Conservation (phyloP, 2,113 vertebrate species). For the Syngnathus typhle region DNA sequence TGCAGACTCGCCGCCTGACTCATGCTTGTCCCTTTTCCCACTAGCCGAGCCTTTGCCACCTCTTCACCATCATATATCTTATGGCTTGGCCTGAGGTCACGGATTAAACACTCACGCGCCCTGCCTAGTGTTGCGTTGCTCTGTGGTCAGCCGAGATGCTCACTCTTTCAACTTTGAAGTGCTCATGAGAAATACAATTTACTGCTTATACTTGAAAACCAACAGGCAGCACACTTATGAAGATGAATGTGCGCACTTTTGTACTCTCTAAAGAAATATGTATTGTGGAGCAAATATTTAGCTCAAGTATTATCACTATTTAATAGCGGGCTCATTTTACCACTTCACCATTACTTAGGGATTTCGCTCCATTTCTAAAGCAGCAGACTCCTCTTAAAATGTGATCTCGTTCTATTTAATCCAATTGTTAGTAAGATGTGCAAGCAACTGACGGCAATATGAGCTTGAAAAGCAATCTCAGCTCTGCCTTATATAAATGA, state of each 20-base stretch:
- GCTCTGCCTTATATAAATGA: conserved; percentile 23
- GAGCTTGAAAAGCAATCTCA: conserved; percentile 16
- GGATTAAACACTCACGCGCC: conserved; percentile 60
- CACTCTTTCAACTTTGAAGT: conserved; percentile 45
- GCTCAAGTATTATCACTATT: conserved; percentile 1
- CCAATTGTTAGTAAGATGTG: conserved; percentile 1
- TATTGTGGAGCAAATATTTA: conserved; percentile 9
- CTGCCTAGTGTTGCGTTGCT: conserved; percentile 50
- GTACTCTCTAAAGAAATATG: conserved; percentile 15
- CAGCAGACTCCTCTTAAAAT: not conserved
- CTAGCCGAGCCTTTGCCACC: conserved; percentile 65
- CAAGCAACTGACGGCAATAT: conserved; percentile 15
- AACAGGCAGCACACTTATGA: conserved; percentile 18
- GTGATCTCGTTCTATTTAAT: conserved; percentile 16
- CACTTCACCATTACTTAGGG: conserved; percentile 29
- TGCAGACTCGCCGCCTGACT: conserved; percentile 70
- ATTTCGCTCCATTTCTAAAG: conserved; percentile 12
- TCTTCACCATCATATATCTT: conserved; percentile 62
- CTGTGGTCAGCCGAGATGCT: conserved; percentile 39
- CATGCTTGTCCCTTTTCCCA: conserved; percentile 64
- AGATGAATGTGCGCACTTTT: not conserved
- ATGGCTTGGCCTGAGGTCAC: conserved; percentile 60
- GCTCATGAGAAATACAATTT: conserved; percentile 35
- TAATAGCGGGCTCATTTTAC: conserved; percentile 8
- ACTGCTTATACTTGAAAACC: conserved; percentile 35